Conservation (phyloP, 1,140 invertebrate species). For the Heliconius hermathena region DNA sequence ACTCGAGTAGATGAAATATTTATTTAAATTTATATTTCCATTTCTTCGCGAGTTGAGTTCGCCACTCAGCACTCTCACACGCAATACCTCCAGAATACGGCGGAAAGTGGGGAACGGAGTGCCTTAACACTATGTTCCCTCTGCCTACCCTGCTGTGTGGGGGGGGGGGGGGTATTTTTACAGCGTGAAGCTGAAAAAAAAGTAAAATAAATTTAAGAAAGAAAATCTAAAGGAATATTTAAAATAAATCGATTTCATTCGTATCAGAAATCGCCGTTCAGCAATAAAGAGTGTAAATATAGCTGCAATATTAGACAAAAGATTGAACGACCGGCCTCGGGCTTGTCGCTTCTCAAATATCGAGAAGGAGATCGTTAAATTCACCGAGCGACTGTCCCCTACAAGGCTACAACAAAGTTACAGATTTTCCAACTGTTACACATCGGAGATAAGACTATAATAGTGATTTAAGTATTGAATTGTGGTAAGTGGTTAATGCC, state of each 20-base stretch:
- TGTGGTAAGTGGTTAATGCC: background rate
- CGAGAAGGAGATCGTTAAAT: conserved; percentile 41
- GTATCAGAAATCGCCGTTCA: background rate
- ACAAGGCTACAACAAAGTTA: conserved; percentile 29
- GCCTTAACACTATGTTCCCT: too few relatives aligned
- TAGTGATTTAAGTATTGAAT: conserved; percentile 24
- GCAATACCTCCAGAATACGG: too few relatives aligned
- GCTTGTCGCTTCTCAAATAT: conserved; percentile 39
- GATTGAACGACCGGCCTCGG: conserved; percentile 35
- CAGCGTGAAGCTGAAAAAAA: too few relatives aligned
- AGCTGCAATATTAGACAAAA: conserved; percentile 41
- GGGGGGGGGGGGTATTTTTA: too few relatives aligned
- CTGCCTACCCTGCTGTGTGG: too few relatives aligned
- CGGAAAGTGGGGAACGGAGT: too few relatives aligned
- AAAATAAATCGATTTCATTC: conserved; percentile 9
- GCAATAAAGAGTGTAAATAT: conserved; percentile 27
- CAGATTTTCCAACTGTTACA: conserved; percentile 36
- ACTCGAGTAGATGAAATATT: too few relatives aligned
- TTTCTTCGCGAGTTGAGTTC: too few relatives aligned
- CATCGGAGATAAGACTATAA: conserved; percentile 27
- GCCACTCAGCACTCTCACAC: too few relatives aligned
- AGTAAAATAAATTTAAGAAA: too few relatives aligned
- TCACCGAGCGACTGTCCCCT: conserved; percentile 35
- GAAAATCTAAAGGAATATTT: background rate
- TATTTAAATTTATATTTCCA: too few relatives aligned